Percentiles rank a stretch among this genome's conserved stretches.
phyloP scores from a whole-genome alignment of 2,113 vertebrate genomes.

The Cololabis saira region DNA sequence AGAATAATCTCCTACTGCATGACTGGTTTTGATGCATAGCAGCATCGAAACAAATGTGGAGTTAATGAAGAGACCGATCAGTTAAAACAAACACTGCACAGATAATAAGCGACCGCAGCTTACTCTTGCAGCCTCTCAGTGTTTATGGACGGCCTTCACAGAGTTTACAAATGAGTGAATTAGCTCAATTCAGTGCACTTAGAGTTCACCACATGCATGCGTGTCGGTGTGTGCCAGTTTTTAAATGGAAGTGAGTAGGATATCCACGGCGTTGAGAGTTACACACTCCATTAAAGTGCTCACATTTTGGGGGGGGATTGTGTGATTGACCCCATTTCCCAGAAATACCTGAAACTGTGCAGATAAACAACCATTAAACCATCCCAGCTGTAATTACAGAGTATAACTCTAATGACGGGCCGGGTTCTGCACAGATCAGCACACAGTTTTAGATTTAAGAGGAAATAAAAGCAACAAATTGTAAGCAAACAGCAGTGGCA shows the following conservation, averaged over 20 bases:
- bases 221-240: constrained; percentile 11
- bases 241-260: constrained; percentile 21
- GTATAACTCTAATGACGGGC: constrained; percentile 63
- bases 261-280: constrained; percentile 21
- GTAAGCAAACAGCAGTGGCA: background rate
- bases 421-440: constrained; percentile 38
- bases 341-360: constrained; percentile 73
- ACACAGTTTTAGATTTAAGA: constrained; percentile 7
- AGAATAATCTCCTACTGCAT: constrained; percentile 12
- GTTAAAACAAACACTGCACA: constrained; percentile 49
- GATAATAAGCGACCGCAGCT: constrained; percentile 35
- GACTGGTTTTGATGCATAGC: constrained; percentile 14
- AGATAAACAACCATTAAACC: constrained; percentile 81
- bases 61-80: constrained; percentile 43
- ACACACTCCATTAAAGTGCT: background rate
- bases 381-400: constrained; percentile 81
- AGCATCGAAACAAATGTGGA: constrained; percentile 30
- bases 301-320: constrained; percentile 51
- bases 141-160: constrained; percentile 15
- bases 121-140: constrained; percentile 6
- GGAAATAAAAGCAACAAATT: background rate
- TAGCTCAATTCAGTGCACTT: constrained; percentile 1
- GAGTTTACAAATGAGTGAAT: constrained; percentile 15
- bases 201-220: background rate
- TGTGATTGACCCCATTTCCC: constrained; percentile 63